Percentiles rank a stretch among this genome's conserved stretches.
Conservation (phyloP, 2,888 invertebrate genomes). For the Andrena chrysosceles region DNA sequence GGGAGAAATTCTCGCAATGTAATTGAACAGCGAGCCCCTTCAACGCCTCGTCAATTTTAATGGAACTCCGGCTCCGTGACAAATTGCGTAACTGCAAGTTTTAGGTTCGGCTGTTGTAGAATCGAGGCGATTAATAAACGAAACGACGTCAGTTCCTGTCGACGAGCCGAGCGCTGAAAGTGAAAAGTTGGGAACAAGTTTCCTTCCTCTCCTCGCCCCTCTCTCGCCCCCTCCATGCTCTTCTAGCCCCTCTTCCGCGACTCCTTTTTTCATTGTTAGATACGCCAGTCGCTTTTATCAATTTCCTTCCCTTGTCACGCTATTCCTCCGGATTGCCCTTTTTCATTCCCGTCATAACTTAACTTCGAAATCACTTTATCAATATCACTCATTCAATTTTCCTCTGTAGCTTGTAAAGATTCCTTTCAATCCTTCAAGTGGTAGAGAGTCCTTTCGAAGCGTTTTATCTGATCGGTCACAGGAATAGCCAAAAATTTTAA, state of each 20-base stretch:
- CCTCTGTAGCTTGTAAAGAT: neutral
- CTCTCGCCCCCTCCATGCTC: neutral
- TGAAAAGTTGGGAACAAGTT: conserved; percentile 57
- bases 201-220: neutral
- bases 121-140: conserved; percentile 60
- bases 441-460: neutral
- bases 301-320: conserved; percentile 31
- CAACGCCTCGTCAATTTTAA: conserved; percentile 53
- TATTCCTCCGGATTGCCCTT: neutral
- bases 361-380: conserved; percentile 14
- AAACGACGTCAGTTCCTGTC: conserved; percentile 56
- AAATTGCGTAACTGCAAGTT: conserved; percentile 53
- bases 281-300: conserved; percentile 29
- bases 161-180: conserved; percentile 46
- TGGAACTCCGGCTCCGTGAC: conserved; percentile 32
- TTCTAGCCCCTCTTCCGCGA: neutral
- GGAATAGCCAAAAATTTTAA: too few relatives aligned
- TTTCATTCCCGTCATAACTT: conserved; percentile 9
- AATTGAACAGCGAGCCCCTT: conserved; percentile 44
- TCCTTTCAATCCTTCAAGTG: neutral
- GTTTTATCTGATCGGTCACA: neutral
- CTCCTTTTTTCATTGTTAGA: conserved; percentile 38
- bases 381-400: conserved; percentile 13
- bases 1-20: conserved; percentile 21
- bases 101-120: conserved; percentile 46